These are phyloP conservation scores for Pseudorectes ferrugineus DNA, from an alignment of 2,113 vertebrate species.

Conservation along the genomic window DNA sequence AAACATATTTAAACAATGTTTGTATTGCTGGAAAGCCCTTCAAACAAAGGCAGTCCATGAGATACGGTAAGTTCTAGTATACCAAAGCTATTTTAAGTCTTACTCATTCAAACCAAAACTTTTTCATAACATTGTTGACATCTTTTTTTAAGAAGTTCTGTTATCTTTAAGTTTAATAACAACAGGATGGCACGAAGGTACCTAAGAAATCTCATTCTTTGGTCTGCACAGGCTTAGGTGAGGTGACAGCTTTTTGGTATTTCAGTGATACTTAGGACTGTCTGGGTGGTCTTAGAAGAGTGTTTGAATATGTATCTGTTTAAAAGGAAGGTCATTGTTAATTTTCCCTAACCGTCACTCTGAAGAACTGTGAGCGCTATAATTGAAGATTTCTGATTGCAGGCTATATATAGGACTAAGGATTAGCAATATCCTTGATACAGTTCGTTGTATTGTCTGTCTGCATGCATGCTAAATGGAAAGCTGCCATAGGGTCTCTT, in stretches of 20 bases:
- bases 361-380: not conserved
- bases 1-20: slow-evolving; percentile 11
- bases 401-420: not conserved
- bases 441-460: not conserved
- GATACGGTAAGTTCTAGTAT: not conserved
- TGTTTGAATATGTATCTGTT: not conserved
- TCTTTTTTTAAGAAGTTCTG: not conserved
- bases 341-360: not conserved
- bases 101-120: not conserved
- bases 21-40: not conserved
- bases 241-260: not conserved
- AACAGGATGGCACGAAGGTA: not conserved
- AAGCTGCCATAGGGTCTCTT: not conserved
- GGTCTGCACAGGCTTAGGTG: not conserved
- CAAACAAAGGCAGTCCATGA: not conserved
- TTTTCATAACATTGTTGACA: not conserved
- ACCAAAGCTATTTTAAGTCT: not conserved
- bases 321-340: not conserved
- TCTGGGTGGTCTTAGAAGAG: not conserved
- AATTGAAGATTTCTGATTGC: not conserved
- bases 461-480: not conserved
- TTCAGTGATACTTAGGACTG: not conserved
- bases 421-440: not conserved
- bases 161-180: not conserved
- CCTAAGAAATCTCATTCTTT: not conserved